Base-by-base conservation (phyloP, 2,888 invertebrate genomes). In the Thalpophila matura region DNA sequence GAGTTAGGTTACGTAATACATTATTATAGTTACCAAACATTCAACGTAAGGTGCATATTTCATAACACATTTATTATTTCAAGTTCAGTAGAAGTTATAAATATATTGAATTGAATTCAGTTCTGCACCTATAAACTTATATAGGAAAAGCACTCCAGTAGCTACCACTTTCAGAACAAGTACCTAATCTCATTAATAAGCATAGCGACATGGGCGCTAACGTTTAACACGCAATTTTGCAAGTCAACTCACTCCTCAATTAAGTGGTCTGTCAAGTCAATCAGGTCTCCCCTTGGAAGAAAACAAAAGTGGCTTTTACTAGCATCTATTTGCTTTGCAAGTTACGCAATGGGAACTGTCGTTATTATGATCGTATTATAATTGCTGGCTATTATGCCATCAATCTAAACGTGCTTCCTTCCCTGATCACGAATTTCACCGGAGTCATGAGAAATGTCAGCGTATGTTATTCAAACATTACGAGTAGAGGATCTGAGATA, bases 401-500 rank as follows among this genome's bases (percentile, higher is more conserved):
- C 86, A 86, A 86, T 84, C 85, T 84, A 67, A 82, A 81, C 80
- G 67, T 69, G 85, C 85, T 88, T 87, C 88, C 89, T 89, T 88
- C 86, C 84, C 86, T n/a, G 87, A 87, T 88, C 87, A 88, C 88
- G 88, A 90, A 88, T 89, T 87, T 89, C 89, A 85, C 89, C 80
- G 77, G 83, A 86, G 86, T 82, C 89, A 89, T 89, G 89, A 82
- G 88, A 90, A 90, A 90, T 90, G 90, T 89, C 90, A 89, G 87
- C 85, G 85, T 84, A 74, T 83, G 83, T 84, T 81, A 80, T 80
- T 60, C 73, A 79, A 79, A 69, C 65, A 65, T 75, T 66, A 61
- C 55, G 64, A 51, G 62, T 69, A 47, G 73, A 65, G 74, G 79
- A 84, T 81, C 77, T 79, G 79, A 77, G 80, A 84, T 85, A 81